Conservation (phyloP, 2,888 invertebrate species). For the Chrysotoxum bicinctum region DNA sequence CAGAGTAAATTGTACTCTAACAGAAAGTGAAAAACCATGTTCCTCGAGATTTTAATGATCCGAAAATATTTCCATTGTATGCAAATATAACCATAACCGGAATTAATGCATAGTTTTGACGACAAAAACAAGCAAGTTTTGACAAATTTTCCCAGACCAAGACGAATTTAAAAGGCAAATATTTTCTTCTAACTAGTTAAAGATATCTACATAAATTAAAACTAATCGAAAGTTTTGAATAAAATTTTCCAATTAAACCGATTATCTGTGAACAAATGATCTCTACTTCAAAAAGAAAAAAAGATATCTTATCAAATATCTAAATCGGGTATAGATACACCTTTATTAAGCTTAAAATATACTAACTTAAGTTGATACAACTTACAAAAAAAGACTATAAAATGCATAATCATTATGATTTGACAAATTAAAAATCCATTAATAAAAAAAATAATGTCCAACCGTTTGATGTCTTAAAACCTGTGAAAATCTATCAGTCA, state of each 20-base stretch:
- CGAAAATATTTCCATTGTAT: background rate
- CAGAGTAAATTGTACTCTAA: background rate
- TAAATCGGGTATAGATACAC: background rate
- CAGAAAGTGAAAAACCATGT: slow-evolving; percentile 12
- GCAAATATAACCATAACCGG: background rate
- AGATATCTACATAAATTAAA: slow-evolving; percentile 12
- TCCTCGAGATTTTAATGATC: background rate
- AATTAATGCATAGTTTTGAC: background rate
- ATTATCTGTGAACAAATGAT: slow-evolving; percentile 31
- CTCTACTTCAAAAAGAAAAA: background rate
- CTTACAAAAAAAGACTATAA: background rate
- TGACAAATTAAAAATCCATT: slow-evolving; percentile 53
- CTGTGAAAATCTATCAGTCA: slow-evolving; percentile 54
- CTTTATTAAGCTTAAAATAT: background rate
- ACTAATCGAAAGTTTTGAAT: slow-evolving; percentile 31
- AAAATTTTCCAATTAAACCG: slow-evolving; percentile 30
- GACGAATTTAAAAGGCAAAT: slow-evolving; percentile 19
- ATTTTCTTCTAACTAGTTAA: slow-evolving; percentile 2
- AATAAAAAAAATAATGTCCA: slow-evolving; percentile 41
- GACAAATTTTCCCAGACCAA: slow-evolving; percentile 13
- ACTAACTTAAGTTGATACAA: background rate
- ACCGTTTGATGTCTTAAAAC: slow-evolving; percentile 45
- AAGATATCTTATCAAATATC: slow-evolving; percentile 19
- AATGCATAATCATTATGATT: slow-evolving; percentile 32
- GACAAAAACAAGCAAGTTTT: background rate